Base-by-base conservation (phyloP, 2,797 vertebrate species). In the Harpagifer antarcticus region DNA sequence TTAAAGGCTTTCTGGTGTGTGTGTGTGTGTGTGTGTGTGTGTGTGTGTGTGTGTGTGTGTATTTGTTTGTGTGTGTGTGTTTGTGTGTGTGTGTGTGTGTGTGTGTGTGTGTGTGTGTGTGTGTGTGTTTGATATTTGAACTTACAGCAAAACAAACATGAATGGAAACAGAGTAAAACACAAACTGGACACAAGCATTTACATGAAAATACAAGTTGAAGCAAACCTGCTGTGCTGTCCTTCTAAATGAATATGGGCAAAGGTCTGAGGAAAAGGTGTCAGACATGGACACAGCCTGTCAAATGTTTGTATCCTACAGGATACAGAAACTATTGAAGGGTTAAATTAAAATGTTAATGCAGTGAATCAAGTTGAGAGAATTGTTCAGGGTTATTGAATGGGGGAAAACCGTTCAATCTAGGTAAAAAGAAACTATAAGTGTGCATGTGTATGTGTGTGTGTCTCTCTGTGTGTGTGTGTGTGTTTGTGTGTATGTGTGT, bases 91-190 rank as follows among this genome's bases (percentile, higher is more conserved):
- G n/a, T n/a, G n/a, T n/a, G n/a, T n/a, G n/a, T n/a, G n/a, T n/a
- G 49, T 50, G n/a, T 20, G 1, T 52, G 49, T n/a, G 4, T n/a
- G n/a, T 19, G 12, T 20, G n/a, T n/a, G 10, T 10, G 19, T n/a
- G 4, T 10, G 49, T 52, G n/a, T 53, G 45, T 72, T 63, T 64
- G 12, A 67, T 55, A 43, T 56, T 23, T 69, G 50, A 71, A 64
- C 37, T 62, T 53, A 9, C 9, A 50, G 45, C 1, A 63, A n/a
- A 54, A 20, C 56, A 80, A 44, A 67, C 74, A 33, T 27, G 61
- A 48, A 49, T 48, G 23, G 9, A 63, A 59, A 64, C 50, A 17
- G 1, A 44, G 8, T 27, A 57, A 71, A 74, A 74, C 45, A 69
- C n/a, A 61, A 68, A 49, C 40, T 47, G 19, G 3, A 27, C 27